These are phyloP conservation scores for Caiman crocodilus DNA, from an alignment of 2,797 vertebrate species.

Conservation along the genomic window DNA sequence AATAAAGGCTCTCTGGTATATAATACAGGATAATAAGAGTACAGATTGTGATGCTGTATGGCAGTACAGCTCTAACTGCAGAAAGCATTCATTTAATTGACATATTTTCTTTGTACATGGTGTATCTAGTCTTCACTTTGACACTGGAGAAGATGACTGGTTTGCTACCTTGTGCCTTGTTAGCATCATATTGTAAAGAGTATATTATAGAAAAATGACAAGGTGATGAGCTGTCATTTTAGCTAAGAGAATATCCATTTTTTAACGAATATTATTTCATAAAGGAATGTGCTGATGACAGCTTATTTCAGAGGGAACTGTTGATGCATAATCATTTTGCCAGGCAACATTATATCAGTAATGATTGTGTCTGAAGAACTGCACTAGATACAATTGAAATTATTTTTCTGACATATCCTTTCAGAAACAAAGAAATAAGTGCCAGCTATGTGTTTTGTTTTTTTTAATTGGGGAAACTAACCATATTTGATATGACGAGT, in stretches of 20 bases:
- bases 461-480: not conserved
- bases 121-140: slow-evolving; percentile 22
- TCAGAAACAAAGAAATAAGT: not conserved
- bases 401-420: not conserved
- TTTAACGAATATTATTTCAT: slow-evolving; percentile 60
- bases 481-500: not conserved
- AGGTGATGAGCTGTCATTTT: slow-evolving; percentile 46
- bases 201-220: slow-evolving; percentile 42
- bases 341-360: slow-evolving; percentile 1
- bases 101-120: not conserved
- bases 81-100: slow-evolving; percentile 19
- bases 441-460: not conserved
- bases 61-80: not conserved
- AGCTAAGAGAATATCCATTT: slow-evolving; percentile 44
- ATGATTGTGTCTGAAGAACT: not conserved
- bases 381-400: not conserved
- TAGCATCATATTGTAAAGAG: not conserved
- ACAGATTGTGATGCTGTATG: not conserved
- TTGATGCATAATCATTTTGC: slow-evolving; percentile 22
- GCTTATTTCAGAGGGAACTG: slow-evolving; percentile 54
- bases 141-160: not conserved
- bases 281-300: slow-evolving; percentile 55
- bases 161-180: slow-evolving; percentile 14
- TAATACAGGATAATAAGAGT: slow-evolving; percentile 11
- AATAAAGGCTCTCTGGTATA: not conserved